Evolutionary conservation across 2,797 vertebrate species (phyloP), one percentile per base, ranked within the genome.

Genomic region (Synanceia verrucosa): DNA sequence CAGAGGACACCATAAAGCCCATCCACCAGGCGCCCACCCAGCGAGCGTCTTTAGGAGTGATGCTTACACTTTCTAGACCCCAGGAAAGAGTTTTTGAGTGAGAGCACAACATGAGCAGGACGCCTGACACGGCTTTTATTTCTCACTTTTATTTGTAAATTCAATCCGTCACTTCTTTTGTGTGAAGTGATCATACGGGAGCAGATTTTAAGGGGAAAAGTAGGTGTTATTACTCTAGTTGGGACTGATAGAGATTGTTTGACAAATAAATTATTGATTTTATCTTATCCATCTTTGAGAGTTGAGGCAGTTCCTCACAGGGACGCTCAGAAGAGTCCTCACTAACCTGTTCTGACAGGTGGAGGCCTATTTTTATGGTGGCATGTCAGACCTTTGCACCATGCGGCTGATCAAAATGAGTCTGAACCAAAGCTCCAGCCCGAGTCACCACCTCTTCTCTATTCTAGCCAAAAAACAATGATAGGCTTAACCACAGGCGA

Each of bases 1-100:
- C 87, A 1, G 95, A 93, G 23, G 94, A 94, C 56, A 96, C 85
- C 51, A 97, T 59, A 84, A 96, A 95, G 24, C 96, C 96, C 72
- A 96, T 59, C 96, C 96, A 97, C 96, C 96, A 97, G 24, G 96
- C 96, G 0, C 96, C 96, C 9, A 96, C 96, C 95, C 96, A 96
- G 21, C 95, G 94, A 4, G 93, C 86, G 23, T 96, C 96, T 21
- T 89, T 90, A 0, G 94, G 90, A 26, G 93, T 91, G 83, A 97
- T 96, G 73, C 87, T 94, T 71, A 96, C 85, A 6, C 82, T 93
- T 33, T 95, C 96, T 97, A 92, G 9, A 47, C 29, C 46, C 24
- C 19, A 63, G n/a, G 26, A 41, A 21, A 55, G 2, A 16, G 26
- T 14, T 46, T 55, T 5, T 1, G 24, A 21, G 5, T 29, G 6